Conservation (phyloP, 2,888 invertebrate species). For the Microplitis manilae region DNA sequence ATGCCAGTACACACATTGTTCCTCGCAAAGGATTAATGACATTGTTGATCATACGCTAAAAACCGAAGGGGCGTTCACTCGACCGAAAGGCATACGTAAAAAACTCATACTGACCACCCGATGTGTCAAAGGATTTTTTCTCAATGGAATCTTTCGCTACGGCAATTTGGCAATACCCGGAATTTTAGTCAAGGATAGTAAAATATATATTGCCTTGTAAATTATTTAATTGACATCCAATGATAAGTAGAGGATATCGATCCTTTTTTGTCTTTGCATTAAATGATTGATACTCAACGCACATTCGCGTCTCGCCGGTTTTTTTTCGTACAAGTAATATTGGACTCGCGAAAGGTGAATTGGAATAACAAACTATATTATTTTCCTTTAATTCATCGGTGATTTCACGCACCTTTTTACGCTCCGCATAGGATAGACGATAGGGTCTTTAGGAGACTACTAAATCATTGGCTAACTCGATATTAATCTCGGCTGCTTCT, state of each 20-base stretch:
- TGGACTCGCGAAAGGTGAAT: slow-evolving; percentile 46
- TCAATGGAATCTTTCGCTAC: slow-evolving; percentile 58
- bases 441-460: slow-evolving; percentile 32
- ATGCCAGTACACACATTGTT: slow-evolving; percentile 42
- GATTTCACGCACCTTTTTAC: slow-evolving; percentile 31
- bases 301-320: slow-evolving; percentile 48
- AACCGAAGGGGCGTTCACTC: slow-evolving; percentile 59
- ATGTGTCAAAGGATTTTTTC: slow-evolving; percentile 56
- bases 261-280: slow-evolving; percentile 60
- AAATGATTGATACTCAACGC: slow-evolving; percentile 55
- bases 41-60: slow-evolving; percentile 45
- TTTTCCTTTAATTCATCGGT: slow-evolving; percentile 29
- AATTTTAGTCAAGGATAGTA: slow-evolving; percentile 58
- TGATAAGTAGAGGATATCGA: slow-evolving; percentile 61
- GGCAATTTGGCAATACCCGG: slow-evolving; percentile 53
- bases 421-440: slow-evolving; percentile 32
- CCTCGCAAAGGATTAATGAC: slow-evolving; percentile 43
- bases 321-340: slow-evolving; percentile 51
- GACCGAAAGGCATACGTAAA: slow-evolving; percentile 57
- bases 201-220: slow-evolving; percentile 56
- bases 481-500: slow-evolving; percentile 22
- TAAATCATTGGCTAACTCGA: slow-evolving; percentile 28
- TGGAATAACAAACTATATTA: slow-evolving; percentile 29
- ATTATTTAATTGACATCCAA: slow-evolving; percentile 62
- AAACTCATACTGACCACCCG: slow-evolving; percentile 51